A percentile compares a stretch with the other conserved stretches of the same genome.
phyloP scores from a whole-genome alignment of 2,113 vertebrate genomes.

The Ailurus styani region DNA sequence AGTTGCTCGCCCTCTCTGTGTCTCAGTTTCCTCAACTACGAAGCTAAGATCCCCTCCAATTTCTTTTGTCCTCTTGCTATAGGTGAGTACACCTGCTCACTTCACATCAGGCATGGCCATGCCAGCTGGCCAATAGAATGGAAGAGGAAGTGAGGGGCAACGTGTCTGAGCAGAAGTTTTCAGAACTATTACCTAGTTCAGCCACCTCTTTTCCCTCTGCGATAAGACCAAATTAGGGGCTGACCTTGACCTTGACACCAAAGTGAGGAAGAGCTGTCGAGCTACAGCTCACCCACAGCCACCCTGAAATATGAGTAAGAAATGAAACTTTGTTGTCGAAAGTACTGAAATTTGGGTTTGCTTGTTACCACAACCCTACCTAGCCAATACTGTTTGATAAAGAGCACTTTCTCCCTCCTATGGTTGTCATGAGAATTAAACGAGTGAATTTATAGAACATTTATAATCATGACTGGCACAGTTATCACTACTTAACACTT shows the following conservation, averaged over 20 bases:
- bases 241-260: not conserved
- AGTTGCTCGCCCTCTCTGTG: not conserved
- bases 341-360: not conserved
- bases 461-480: not conserved
- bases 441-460: no score
- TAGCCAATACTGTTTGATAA: not conserved
- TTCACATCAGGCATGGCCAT: not conserved
- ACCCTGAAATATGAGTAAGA: not conserved
- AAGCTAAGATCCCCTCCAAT: not conserved
- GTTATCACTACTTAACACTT: not conserved
- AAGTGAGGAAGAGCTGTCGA: not conserved
- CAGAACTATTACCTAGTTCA: not conserved
- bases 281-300: not conserved
- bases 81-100: not conserved
- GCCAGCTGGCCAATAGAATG: fast-evolving
- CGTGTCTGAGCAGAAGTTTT: not conserved
- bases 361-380: not conserved
- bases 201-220: not conserved
- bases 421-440: not conserved
- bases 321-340: not conserved
- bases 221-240: not conserved
- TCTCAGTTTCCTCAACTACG: not conserved
- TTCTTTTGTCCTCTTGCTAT: not conserved
- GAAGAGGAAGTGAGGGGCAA: not conserved
- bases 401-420: not conserved